Percentiles rank a stretch among this genome's conserved stretches.
Conservation (phyloP, 2,113 vertebrate genomes). For the Corythoichthys haematopterus region DNA sequence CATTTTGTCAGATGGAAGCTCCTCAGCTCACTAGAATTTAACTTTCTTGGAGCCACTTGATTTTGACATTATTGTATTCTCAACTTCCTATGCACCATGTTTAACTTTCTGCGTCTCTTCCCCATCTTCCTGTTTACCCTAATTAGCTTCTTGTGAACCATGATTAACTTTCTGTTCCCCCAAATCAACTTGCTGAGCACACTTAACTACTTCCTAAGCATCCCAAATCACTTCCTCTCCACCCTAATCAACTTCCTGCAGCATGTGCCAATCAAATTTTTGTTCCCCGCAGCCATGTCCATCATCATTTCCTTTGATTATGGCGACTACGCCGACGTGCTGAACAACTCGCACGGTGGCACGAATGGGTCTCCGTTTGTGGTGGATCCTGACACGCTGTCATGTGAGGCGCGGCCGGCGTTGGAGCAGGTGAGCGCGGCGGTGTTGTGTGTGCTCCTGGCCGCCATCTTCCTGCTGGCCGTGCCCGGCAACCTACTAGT, state of each 20-base stretch:
- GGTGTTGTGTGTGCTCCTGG: constrained; percentile 14
- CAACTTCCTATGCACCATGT: too few relatives aligned
- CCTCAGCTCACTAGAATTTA: too few relatives aligned
- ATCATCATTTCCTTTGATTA: rapidly evolving
- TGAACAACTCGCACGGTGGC: neutral
- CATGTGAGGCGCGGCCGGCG: neutral
- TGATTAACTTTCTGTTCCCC: neutral
- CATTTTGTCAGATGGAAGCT: too few relatives aligned
- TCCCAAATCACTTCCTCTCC: neutral
- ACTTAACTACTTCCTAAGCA: neutral
- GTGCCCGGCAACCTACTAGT: constrained; percentile 67
- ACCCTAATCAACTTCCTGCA: neutral
- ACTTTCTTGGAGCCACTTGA: too few relatives aligned
- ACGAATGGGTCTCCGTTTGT: rapidly evolving
- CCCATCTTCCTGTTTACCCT: too few relatives aligned
- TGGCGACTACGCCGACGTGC: rapidly evolving
- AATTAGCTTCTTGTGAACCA: neutral
- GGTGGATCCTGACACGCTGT: rapidly evolving
- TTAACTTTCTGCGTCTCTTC: too few relatives aligned
- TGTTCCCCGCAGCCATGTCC: constrained; percentile 26
- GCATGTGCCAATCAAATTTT: neutral
- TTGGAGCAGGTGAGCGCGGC: neutral
- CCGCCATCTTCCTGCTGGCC: constrained; percentile 58
- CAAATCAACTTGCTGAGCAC: too few relatives aligned
- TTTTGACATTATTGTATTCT: too few relatives aligned